phyloP scores from a whole-genome alignment of 2,888 invertebrate species.

The Lagria hirta region DNA sequence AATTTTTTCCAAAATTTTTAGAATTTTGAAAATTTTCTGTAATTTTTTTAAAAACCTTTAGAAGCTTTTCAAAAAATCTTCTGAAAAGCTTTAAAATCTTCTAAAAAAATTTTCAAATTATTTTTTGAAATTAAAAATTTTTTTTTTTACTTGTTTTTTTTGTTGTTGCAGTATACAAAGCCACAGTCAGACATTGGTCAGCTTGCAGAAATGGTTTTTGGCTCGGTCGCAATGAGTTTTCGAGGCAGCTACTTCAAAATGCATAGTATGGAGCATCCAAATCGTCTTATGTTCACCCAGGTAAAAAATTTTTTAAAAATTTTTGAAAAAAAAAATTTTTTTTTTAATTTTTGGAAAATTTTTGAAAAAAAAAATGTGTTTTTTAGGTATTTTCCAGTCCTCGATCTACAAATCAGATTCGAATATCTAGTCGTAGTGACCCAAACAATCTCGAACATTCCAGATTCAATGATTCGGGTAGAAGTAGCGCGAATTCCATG shows the following conservation, averaged over 20 bases:
- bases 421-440: constrained; percentile 38
- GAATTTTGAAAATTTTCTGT: too few relatives aligned
- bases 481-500: constrained; percentile 46
- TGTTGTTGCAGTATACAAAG: constrained; percentile 62
- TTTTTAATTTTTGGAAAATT: constrained; percentile 3
- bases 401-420: constrained; percentile 32
- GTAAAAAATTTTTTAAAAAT: too few relatives aligned
- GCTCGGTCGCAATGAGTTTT: constrained; percentile 86
- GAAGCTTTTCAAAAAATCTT: too few relatives aligned
- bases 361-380: background rate
- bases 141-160: constrained; percentile 1
- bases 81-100: background rate
- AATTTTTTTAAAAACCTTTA: too few relatives aligned
- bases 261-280: constrained; percentile 59
- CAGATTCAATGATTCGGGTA: constrained; percentile 46
- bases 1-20: too few relatives aligned
- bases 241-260: constrained; percentile 86
- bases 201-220: constrained; percentile 91
- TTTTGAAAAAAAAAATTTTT: constrained; percentile 6
- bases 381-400: constrained; percentile 49
- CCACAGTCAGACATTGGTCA: constrained; percentile 69
- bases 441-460: constrained; percentile 44
- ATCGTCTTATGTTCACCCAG: constrained; percentile 55
- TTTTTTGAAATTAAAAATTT: background rate
- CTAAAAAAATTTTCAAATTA: constrained; percentile 1